Evolutionary conservation across 2,113 vertebrate species (phyloP), one percentile per base, ranked within the genome.

Genomic region (Tretioscincus oriximinensis): DNA sequence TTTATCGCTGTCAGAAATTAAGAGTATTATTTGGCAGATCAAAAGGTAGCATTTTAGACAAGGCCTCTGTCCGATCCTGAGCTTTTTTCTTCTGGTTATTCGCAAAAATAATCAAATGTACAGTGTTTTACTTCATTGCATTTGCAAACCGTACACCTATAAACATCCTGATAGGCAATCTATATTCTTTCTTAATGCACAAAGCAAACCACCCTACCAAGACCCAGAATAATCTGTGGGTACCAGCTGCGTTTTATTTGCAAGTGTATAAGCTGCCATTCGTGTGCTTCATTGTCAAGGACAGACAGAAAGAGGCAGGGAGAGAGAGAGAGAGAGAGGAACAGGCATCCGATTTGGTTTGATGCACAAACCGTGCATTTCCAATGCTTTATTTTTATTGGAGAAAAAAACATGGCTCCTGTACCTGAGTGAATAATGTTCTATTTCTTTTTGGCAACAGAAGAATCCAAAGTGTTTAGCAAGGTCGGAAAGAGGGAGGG

Each of bases 271-370:
- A 28, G 20, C 78, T 72, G 41, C 60, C 60, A 73, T 80, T 70
- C n/a, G 47, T 82, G 73, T 5, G 20, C 63, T 76, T 49, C 73
- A 76, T 82, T 82, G 65, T 76, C 80, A 82, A 82, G 73, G 80
- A 31, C 66, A 63, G 66, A 60, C 61, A 28, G 75, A 16, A 58
- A 12, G 11, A 12, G 31, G 28, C 16, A 4, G 14, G 35, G 47
- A 58, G 18, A 1, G 16, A 5, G 61, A 24, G 64, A 31, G 26
- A n/a, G 66, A 45, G 31, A 21, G 35, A 41, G 35, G 35, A 41
- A 41, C 5, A n/a, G 35, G 31, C 60, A 22, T 8, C 16, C 67
- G 22, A 26, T 20, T 77, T 31, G 76, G 7, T 51, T 78, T 47
- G 47, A 21, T 29, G 68, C 51, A 20, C 29, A 45, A 49, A 73